Percentiles rank a stretch among this genome's conserved stretches.
Evolutionary conservation across 2,888 invertebrate genomes (phyloP).

Genomic region (Anticlea derivata): DNA sequence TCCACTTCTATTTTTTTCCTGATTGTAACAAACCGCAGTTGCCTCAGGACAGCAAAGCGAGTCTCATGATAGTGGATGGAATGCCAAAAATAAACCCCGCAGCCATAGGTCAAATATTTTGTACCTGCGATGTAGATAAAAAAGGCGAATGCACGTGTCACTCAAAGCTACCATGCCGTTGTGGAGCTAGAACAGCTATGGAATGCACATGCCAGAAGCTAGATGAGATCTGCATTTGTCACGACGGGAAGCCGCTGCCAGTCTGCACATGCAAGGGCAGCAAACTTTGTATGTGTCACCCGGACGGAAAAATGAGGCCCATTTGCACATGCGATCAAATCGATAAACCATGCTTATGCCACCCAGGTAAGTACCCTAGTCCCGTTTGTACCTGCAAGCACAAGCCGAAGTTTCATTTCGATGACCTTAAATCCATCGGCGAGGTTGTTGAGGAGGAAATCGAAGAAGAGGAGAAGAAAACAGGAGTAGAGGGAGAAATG

Average conservation of each 20-base stretch:
- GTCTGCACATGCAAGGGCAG: conserved; percentile 58
- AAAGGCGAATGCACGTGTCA: conserved; percentile 62
- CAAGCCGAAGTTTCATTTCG: conserved; percentile 45
- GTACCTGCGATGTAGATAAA: conserved; percentile 56
- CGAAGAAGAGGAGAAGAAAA: conserved; percentile 25
- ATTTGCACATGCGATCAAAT: conserved; percentile 60
- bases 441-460: conserved; percentile 32
- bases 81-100: conserved; percentile 63
- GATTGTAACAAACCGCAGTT: conserved; percentile 60
- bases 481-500: conserved; percentile 20
- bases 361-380: conserved; percentile 55
- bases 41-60: conserved; percentile 55
- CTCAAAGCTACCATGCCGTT: conserved; percentile 61
- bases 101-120: conserved; percentile 42
- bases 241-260: conserved; percentile 48
- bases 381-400: conserved; percentile 62
- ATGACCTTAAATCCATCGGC: conserved; percentile 31
- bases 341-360: conserved; percentile 68
- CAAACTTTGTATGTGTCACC: conserved; percentile 61
- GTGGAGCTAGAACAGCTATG: conserved; percentile 57
- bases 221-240: conserved; percentile 63
- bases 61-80: conserved; percentile 63
- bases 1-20: conserved; percentile 76
- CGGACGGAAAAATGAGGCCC: conserved; percentile 53
- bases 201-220: conserved; percentile 61